A percentile compares a stretch with the other conserved stretches of the same genome.
phyloP scores from a whole-genome alignment of 64 coral and sea anemone species.

The Pachyseris speciosa region DNA sequence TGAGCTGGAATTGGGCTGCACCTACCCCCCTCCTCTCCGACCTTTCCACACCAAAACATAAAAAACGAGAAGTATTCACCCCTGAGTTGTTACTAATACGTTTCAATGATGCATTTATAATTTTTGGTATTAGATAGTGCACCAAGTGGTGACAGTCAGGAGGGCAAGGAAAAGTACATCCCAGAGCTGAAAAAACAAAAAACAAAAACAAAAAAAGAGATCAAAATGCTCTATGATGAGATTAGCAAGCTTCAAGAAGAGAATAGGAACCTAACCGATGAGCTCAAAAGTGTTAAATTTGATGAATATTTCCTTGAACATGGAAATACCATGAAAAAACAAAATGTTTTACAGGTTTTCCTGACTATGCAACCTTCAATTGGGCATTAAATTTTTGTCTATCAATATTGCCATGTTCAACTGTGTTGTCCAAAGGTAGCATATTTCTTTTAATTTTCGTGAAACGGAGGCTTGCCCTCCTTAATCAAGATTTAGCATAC shows the following conservation, averaged over 20 bases:
- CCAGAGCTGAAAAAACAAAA: no score
- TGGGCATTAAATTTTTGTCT: slow-evolving; percentile 23
- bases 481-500: no score
- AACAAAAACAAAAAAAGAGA: neutral
- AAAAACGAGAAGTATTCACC: slow-evolving; percentile 32
- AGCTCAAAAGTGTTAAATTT: slow-evolving; percentile 40
- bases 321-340: neutral
- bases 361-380: slow-evolving; percentile 18
- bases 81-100: neutral
- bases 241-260: slow-evolving; percentile 29
- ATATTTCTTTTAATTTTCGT: neutral
- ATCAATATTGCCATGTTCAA: no score
- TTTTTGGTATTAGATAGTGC: neutral
- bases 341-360: slow-evolving; percentile 16
- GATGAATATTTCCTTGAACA: slow-evolving; percentile 8
- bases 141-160: neutral
- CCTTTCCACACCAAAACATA: no score
- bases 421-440: no score
- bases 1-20: neutral
- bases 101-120: slow-evolving; percentile 9
- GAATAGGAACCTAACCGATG: slow-evolving; percentile 24
- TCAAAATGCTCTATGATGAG: slow-evolving; percentile 39
- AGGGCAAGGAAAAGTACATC: slow-evolving; percentile 18
- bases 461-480: neutral
- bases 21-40: no score